These are phyloP conservation scores for Centropristis striata DNA, from an alignment of 2,113 vertebrate species.

Conservation along the genomic window DNA sequence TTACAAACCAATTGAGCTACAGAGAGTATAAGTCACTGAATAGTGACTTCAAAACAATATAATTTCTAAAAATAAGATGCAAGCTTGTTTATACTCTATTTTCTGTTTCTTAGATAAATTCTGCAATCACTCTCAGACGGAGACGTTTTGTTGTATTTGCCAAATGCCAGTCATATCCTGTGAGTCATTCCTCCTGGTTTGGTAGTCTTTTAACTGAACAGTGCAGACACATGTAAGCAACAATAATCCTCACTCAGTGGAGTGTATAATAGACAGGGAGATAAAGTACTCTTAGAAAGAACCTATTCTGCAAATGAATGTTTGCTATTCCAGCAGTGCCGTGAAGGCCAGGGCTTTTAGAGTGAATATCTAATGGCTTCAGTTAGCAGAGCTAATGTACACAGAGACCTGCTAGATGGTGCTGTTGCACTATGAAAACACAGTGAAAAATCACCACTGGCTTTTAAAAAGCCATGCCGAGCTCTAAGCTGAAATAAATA, in stretches of 20 bases:
- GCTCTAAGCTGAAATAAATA: slow-evolving; percentile 79
- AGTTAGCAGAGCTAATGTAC: background rate
- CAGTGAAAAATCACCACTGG: slow-evolving; percentile 22
- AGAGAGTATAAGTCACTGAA: background rate
- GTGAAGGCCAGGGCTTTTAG: slow-evolving; percentile 35
- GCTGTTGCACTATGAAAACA: slow-evolving; percentile 65
- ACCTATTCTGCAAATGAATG: slow-evolving; percentile 64
- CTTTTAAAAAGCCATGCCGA: slow-evolving; percentile 59
- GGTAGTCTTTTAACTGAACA: slow-evolving; percentile 14
- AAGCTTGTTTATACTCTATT: slow-evolving; percentile 35
- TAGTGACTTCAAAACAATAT: slow-evolving; percentile 8
- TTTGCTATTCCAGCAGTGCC: slow-evolving; percentile 46
- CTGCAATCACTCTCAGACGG: slow-evolving; percentile 15
- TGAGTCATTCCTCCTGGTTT: slow-evolving; percentile 45
- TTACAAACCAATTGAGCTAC: background rate
- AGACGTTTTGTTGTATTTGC: slow-evolving; percentile 41
- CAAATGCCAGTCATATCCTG: slow-evolving; percentile 48
- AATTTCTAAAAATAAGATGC: slow-evolving; percentile 4
- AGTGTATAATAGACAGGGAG: slow-evolving; percentile 46
- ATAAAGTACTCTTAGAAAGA: slow-evolving; percentile 56
- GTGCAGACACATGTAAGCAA: slow-evolving; percentile 47
- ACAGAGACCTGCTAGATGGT: slow-evolving; percentile 69
- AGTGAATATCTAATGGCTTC: slow-evolving; percentile 32
- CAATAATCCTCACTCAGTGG: slow-evolving; percentile 48
- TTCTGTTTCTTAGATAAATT: slow-evolving; percentile 12